Percentiles rank a stretch among this genome's conserved stretches.
Evolutionary conservation across 1,140 invertebrate species (phyloP).

Genomic region (Bombus balteatus): DNA sequence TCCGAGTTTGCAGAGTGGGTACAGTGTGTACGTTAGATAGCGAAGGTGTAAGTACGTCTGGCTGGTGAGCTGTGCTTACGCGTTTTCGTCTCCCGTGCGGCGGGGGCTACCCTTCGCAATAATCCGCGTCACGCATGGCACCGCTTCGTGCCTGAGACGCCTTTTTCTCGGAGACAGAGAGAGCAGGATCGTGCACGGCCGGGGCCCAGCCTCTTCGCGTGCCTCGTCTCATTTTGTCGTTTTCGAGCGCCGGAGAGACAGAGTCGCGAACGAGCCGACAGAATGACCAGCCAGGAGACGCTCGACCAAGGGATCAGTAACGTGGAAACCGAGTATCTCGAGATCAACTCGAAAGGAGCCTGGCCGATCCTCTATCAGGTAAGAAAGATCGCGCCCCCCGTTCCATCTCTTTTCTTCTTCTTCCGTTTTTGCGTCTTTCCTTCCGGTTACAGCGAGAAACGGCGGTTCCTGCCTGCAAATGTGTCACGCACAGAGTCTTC

Average conservation of each 20-base stretch:
- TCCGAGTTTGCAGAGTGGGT: conserved; percentile 20
- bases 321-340: conserved; percentile 87
- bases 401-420: not conserved
- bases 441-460: conserved; percentile 40
- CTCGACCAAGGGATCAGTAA: conserved; percentile 78
- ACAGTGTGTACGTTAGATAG: conserved; percentile 39
- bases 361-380: conserved; percentile 88
- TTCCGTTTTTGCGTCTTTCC: conserved; percentile 30
- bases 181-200: conserved; percentile 51
- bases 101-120: conserved; percentile 42
- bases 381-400: conserved; percentile 4
- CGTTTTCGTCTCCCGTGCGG: conserved; percentile 34
- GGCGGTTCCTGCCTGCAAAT: conserved; percentile 18
- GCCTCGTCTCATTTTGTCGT: conserved; percentile 40
- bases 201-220: conserved; percentile 57
- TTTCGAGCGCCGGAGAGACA: conserved; percentile 31
- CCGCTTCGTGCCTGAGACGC: conserved; percentile 45
- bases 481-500: conserved; percentile 22
- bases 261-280: conserved; percentile 57
- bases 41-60: conserved; percentile 32
- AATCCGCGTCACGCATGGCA: conserved; percentile 54
- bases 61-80: conserved; percentile 11
- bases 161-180: conserved; percentile 41
- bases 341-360: conserved; percentile 85
- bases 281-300: conserved; percentile 61